A percentile compares a stretch with the other conserved stretches of the same genome.
Conservation (phyloP, 2,888 invertebrate species). For the Dolichomitus sp. region DNA sequence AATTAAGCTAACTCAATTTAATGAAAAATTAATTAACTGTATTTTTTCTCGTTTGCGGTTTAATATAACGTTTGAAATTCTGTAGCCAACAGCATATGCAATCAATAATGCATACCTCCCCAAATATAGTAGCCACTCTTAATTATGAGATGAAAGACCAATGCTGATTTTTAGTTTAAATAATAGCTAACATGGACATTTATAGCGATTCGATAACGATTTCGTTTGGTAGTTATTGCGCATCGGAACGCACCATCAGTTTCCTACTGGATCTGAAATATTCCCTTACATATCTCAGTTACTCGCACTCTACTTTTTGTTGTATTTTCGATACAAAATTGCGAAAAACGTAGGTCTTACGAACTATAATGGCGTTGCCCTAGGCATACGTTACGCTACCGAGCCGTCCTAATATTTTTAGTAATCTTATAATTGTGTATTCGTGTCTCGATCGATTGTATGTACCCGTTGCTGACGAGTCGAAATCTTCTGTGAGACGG, state of each 20-base stretch:
- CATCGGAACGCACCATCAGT: slow-evolving; percentile 55
- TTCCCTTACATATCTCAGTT: slow-evolving; percentile 47
- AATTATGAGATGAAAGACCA: slow-evolving; percentile 4
- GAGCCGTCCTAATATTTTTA: slow-evolving; percentile 62
- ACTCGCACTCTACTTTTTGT: slow-evolving; percentile 45
- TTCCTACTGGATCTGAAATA: slow-evolving; percentile 52
- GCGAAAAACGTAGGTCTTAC: slow-evolving; percentile 71
- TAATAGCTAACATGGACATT: slow-evolving; percentile 17
- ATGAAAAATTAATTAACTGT: neutral
- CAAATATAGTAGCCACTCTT: slow-evolving; percentile 16
- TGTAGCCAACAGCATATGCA: neutral
- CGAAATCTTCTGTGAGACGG: neutral
- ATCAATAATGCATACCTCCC: neutral
- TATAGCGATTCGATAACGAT: slow-evolving; percentile 47
- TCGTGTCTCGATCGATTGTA: slow-evolving; percentile 47
- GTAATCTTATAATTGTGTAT: slow-evolving; percentile 56
- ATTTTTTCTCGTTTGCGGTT: neutral
- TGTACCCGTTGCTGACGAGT: slow-evolving; percentile 11
- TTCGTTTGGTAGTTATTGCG: slow-evolving; percentile 31
- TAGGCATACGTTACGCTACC: slow-evolving; percentile 67
- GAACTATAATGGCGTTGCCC: slow-evolving; percentile 66
- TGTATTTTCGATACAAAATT: slow-evolving; percentile 71
- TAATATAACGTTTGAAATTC: neutral
- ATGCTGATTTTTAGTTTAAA: slow-evolving; percentile 46
- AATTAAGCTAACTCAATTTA: neutral